Base-by-base conservation (phyloP, 2,797 vertebrate species). In the Chrosomus eos region DNA sequence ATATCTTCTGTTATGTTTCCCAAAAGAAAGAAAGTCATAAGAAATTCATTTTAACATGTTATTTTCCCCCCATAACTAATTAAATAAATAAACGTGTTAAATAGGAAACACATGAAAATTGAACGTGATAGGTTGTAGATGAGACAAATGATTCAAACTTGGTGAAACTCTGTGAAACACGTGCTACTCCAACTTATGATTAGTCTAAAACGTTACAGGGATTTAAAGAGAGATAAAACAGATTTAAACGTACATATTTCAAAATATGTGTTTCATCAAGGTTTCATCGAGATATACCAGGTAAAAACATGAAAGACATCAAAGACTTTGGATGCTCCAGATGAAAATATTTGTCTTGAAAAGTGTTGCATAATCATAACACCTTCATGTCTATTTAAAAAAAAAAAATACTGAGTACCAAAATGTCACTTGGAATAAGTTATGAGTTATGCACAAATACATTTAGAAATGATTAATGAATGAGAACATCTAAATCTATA, bases 341-440 rank as follows among this genome's bases (percentile, higher is more conserved):
- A 88, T 87, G 78, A 71, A 81, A 88, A 77, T 90, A 81, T 90
- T 89, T 88, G 86, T 80, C 28, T 62, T 73, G 18, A 73, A 28
- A 19, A 74, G 80, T 89, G 86, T 91, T 90, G 81, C 85, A 74
- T 90, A 92, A 91, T 81, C 60, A 88, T 74, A 23, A 71, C 19
- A 38, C 33, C 19, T 19, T 33, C n/a, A 31, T 19, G 11, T 82
- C 19, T 45, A 40, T 28, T n/a, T n/a, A n/a, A 31, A 2, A 16
- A 48, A 45, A 78, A 40, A 16, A 16, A 58, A 58, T 58, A 43
- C 67, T 71, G 67, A 48, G 38, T 5, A 38, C 14, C 3, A 28
- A 80, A 53, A 74, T 74, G 18, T 28, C 7, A 28, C 3, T 43
- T 19, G 43, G 53, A n/a, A 58, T 58, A 9, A 55, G 23, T 55